These are phyloP conservation scores for Trichonephila clavipes DNA, from an alignment of 1,140 invertebrate species.

Conservation along the genomic window DNA sequence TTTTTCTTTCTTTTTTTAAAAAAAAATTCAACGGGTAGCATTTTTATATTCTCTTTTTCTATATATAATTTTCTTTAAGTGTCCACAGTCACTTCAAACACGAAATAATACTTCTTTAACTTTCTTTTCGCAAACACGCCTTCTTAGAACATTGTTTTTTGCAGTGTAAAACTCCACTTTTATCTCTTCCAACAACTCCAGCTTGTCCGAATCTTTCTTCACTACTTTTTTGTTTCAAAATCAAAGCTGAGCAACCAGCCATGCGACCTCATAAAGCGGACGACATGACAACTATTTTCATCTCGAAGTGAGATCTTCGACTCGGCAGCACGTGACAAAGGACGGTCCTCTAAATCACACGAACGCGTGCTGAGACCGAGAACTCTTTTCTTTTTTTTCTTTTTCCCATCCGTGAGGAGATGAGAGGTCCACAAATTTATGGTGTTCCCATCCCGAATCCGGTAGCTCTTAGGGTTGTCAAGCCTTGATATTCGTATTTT, in stretches of 20 bases:
- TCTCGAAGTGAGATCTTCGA: constrained; percentile 9
- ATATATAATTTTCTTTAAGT: neutral
- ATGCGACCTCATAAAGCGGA: neutral
- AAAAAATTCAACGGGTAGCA: no score
- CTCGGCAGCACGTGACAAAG: neutral
- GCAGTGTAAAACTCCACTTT: neutral
- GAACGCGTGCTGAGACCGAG: neutral
- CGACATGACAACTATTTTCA: constrained; percentile 11
- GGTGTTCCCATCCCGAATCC: neutral
- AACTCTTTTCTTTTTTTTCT: neutral
- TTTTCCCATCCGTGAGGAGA: neutral
- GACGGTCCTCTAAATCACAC: constrained; percentile 11
- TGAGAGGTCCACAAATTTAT: constrained; percentile 1
- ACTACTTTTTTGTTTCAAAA: neutral
- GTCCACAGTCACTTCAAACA: neutral
- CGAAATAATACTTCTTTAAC: neutral
- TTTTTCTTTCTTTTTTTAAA: neutral
- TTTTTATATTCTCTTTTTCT: neutral
- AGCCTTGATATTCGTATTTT: neutral
- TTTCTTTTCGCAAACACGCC: neutral
- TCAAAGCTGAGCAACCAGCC: neutral
- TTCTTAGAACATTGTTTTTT: neutral
- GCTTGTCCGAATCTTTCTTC: neutral
- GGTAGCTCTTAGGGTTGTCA: neutral
- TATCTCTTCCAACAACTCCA: constrained; percentile 7